These are phyloP conservation scores for Pituophis catenifer DNA, from an alignment of 2,113 vertebrate genomes.

Conservation along the genomic window DNA sequence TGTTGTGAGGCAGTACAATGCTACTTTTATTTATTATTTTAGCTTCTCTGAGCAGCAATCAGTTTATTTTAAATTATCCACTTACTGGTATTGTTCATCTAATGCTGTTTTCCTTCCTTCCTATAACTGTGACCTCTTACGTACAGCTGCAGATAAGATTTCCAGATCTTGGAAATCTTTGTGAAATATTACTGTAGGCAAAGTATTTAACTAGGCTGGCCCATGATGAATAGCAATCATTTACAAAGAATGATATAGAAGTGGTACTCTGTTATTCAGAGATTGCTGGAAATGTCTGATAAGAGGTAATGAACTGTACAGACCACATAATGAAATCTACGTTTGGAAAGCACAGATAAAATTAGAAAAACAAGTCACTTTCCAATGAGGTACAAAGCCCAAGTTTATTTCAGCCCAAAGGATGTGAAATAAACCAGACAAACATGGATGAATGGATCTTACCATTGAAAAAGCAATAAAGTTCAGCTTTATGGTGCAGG, in stretches of 20 bases:
- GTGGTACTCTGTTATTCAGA: background rate
- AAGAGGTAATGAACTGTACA: background rate
- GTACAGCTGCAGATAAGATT: background rate
- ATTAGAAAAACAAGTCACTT: background rate
- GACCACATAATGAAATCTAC: background rate
- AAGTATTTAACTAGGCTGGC: background rate
- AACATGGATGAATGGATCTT: background rate
- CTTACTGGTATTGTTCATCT: background rate
- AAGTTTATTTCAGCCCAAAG: background rate
- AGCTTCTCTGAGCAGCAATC: background rate
- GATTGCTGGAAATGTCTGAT: background rate
- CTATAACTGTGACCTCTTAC: background rate
- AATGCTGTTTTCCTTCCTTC: background rate
- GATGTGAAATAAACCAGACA: background rate
- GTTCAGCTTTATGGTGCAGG: background rate
- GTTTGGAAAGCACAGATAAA: background rate
- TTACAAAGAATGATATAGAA: background rate
- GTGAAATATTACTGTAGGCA: background rate
- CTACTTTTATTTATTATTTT: conserved; percentile 13
- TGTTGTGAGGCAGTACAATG: conserved; percentile 1
- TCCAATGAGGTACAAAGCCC: background rate
- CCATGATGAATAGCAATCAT: background rate
- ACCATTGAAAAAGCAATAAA: background rate
- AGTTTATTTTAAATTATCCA: background rate
- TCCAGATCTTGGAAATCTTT: background rate